phyloP scores from a whole-genome alignment of 2,888 invertebrate species.

The Euspilapteryx auroguttella region DNA sequence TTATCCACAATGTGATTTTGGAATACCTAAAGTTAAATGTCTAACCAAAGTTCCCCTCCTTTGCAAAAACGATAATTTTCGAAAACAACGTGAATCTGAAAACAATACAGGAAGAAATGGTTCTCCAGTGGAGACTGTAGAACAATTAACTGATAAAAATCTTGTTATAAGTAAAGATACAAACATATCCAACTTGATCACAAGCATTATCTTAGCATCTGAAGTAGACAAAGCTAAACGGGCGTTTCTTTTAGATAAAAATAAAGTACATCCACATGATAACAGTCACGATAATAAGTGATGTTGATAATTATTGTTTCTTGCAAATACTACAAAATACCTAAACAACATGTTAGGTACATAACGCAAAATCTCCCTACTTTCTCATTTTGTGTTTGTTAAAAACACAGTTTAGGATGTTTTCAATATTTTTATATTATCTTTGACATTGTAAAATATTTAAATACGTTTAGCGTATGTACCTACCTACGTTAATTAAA shows the following conservation, averaged over 20 bases:
- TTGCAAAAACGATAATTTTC: neutral
- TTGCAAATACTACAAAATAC: neutral
- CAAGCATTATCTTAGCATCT: too few relatives aligned
- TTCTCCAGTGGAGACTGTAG: neutral
- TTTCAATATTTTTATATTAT: too few relatives aligned
- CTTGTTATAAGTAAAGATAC: conserved; percentile 1
- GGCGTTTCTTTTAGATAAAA: conserved; percentile 29
- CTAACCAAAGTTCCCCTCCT: neutral
- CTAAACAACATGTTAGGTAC: too few relatives aligned
- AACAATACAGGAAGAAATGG: conserved; percentile 10
- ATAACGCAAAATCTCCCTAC: too few relatives aligned
- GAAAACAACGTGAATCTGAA: conserved; percentile 5
- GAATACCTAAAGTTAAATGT: conserved; percentile 2
- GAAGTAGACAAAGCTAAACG: conserved; percentile 35
- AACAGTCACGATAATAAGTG: neutral
- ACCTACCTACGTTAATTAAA: too few relatives aligned
- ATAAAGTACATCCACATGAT: conserved; percentile 44
- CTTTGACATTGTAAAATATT: too few relatives aligned
- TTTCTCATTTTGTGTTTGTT: too few relatives aligned
- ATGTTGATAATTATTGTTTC: neutral
- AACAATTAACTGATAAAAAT: too few relatives aligned
- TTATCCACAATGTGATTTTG: conserved; percentile 10
- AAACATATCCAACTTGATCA: conserved; percentile 27
- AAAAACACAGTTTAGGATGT: too few relatives aligned
- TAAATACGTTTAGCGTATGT: too few relatives aligned